Conservation (phyloP, 2,113 vertebrate genomes). For the Ceratotherium simum region DNA sequence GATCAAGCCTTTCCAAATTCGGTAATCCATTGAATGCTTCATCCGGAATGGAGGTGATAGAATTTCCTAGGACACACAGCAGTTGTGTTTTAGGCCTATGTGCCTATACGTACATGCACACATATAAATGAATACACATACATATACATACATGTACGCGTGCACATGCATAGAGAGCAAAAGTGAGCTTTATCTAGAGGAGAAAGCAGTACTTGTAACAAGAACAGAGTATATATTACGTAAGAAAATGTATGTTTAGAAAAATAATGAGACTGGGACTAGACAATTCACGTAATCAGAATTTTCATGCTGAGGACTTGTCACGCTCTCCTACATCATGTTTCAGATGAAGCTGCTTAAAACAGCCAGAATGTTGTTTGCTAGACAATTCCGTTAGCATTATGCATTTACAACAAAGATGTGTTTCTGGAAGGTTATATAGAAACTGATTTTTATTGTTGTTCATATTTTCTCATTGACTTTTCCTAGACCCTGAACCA, state of each 20-base stretch:
- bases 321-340: not conserved
- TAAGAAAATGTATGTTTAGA: not conserved
- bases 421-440: not conserved
- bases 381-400: not conserved
- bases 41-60: slow-evolving; percentile 92
- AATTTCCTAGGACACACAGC: slow-evolving; percentile 89
- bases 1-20: slow-evolving; percentile 96
- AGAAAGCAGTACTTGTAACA: slow-evolving; percentile 7
- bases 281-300: not conserved
- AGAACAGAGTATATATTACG: not conserved
- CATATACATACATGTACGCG: too few relatives aligned
- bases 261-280: not conserved
- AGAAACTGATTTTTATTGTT: slow-evolving; percentile 42
- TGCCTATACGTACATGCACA: not conserved
- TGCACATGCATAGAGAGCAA: not conserved
- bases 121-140: not conserved
- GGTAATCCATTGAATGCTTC: slow-evolving; percentile 95
- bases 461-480: slow-evolving; percentile 22
- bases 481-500: not conserved
- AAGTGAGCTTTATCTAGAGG: not conserved
- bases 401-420: not conserved
- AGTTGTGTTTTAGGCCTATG: slow-evolving; percentile 6
- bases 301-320: not conserved
- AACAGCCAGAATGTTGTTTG: not conserved
- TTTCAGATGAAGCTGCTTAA: not conserved